Evolutionary conservation across 2,113 vertebrate genomes (phyloP).

Genomic region (Pelodiscus sinensis): DNA sequence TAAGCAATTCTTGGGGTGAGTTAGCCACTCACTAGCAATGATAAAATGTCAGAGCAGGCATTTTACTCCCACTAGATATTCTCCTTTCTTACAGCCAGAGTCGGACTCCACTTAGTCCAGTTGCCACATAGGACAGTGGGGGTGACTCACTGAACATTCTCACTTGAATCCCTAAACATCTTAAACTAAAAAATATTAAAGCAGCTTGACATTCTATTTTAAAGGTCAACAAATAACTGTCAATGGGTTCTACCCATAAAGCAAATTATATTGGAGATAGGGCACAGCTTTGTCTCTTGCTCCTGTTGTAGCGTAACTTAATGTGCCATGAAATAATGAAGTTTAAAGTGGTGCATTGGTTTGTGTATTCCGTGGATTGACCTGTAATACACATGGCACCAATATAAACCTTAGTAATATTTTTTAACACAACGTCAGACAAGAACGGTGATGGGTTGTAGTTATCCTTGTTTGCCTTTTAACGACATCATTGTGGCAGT

Average conservation of each 20-base stretch:
- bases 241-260: constrained; percentile 55
- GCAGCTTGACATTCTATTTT: constrained; percentile 54
- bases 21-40: not conserved
- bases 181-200: constrained; percentile 67
- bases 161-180: constrained; percentile 39
- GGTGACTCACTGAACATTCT: not conserved
- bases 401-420: not conserved
- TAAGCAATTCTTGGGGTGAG: not conserved
- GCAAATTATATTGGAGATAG: constrained; percentile 44
- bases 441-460: not conserved
- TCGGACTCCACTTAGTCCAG: constrained; percentile 54
- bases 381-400: constrained; percentile 27
- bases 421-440: constrained; percentile 26
- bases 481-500: not conserved
- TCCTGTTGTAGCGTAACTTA: constrained; percentile 36
- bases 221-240: constrained; percentile 65
- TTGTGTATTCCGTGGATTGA: constrained; percentile 49
- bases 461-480: not conserved
- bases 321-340: constrained; percentile 66
- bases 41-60: not conserved
- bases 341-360: constrained; percentile 58
- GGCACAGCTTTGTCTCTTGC: constrained; percentile 26
- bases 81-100: not conserved
- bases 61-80: not conserved
- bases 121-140: not conserved